Base-by-base conservation (phyloP, 2,113 vertebrate species). In the Hyperoodon ampullatus region DNA sequence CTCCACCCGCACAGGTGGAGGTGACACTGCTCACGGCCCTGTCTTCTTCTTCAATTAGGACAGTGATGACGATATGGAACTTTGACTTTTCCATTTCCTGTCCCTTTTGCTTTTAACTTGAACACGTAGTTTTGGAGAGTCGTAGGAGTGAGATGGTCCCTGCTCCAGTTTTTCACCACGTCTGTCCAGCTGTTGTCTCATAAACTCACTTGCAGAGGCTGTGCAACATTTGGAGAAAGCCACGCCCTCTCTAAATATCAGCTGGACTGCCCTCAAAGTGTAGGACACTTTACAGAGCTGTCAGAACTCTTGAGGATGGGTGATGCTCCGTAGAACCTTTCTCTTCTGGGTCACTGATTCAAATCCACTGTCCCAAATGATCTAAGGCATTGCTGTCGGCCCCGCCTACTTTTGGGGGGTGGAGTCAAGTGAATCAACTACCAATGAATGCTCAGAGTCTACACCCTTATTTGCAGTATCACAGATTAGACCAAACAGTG, bases 1-100 rank as follows among this genome's bases (percentile, higher is more conserved):
- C 18, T 35, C 11, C 9, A 11, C 3, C 47, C 5, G 4, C 8
- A 3, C 47, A 28, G 9, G 1, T 12, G 23, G 42, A 30, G 23
- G 6, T 30, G 19, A 28, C 21, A 6, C 28, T 47, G 7, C 24
- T 26, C 42, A 0, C 21, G 21, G 42, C n/a, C 44, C 1, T 16
- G 3, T 23, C n/a, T 61, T 53, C 39, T 90, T 35, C 47, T 90
- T 35, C 7, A 50, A 14, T 26, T 13, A 66, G 77, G 83, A 66
- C 74, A 68, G 1, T 30, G 23, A 39, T 30, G 26, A 50, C 11
- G 11, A 2, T 7, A 11, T 33, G 44, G 18, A 19, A 15, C 68
- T 71, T 77, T 28, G 44, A 77, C 9, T 35, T 66, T 63, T 66
- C 11, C 33, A 0, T 90, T 92, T 84, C 42, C 30, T 88, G 5